Base-by-base conservation (phyloP, 2,888 invertebrate species). In the Caenorhabditis sinica region DNA sequence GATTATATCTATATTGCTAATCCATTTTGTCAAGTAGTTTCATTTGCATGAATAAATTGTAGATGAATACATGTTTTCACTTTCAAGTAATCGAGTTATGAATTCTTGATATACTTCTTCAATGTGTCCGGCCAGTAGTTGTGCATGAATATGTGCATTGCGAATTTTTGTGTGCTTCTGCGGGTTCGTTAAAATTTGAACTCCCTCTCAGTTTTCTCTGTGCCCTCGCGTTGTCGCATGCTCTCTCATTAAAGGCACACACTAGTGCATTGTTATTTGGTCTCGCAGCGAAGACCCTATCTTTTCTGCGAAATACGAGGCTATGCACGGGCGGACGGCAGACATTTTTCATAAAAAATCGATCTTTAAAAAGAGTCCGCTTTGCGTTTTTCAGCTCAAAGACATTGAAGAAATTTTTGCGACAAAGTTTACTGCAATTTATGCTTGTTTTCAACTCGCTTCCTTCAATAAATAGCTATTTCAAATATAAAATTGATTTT, bases 281-380 rank as follows among this genome's bases (percentile, higher is more conserved):
- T 83, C 83, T 83, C 74, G 43, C 40, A 25, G 20, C 77, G 83
- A 65, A 40, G 3, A n/a, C 28, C 1, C 0, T 36, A 36, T 66
- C 53, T 28, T 36, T 61, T 77, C 33, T 23, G 71, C 51, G 63
- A 73, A 77, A 73, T 79, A 79, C 74, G 83, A 63, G 69, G 58
- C 79, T 71, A 73, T 79, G 79, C 71, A 77, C 83, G 83, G 76
- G 83, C 83, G 69, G 66, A 20, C 69, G 58, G 65, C 72, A 77
- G 49, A 28, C 63, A 13, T 80, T 80, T 80, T 73, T 33, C 17
- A 17, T 25, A 0, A 15, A 36, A 33, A 53, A 72, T 72, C 40
- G 25, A 72, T 71, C 30, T 30, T 53, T 53, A 53, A 20, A 25
- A 13, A 63, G 33, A 20, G 17, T 25, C 15, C 33, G 58, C 13